These are phyloP conservation scores for Menura novaehollandiae DNA, from an alignment of 2,113 vertebrate species.

Conservation along the genomic window DNA sequence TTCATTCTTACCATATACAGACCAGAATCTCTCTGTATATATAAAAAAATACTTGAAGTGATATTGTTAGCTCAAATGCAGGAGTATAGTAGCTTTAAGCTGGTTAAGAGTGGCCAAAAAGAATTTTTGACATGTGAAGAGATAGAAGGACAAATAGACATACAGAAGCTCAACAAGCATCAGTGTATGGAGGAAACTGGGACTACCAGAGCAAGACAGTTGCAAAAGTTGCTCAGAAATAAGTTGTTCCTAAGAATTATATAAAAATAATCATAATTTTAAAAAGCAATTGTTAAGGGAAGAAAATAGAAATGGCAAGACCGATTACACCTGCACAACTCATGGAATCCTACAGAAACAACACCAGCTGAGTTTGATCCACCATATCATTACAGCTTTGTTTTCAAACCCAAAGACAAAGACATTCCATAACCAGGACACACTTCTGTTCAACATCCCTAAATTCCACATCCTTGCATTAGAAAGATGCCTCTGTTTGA, in stretches of 20 bases:
- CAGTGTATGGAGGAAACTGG: background rate
- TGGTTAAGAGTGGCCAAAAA: background rate
- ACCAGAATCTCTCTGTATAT: background rate
- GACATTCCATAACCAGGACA: background rate
- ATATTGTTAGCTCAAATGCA: background rate
- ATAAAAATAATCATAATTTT: background rate
- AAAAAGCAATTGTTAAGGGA: background rate
- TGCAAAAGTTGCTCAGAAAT: background rate
- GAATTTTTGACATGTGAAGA: background rate
- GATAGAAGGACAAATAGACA: background rate
- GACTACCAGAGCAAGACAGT: background rate
- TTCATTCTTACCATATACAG: background rate
- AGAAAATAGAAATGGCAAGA: background rate
- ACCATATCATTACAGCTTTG: background rate
- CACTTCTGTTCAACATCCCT: background rate
- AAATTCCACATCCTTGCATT: background rate
- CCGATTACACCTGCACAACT: rapidly evolving
- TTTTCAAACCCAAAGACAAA: background rate
- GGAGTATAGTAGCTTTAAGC: background rate
- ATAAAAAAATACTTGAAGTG: background rate
- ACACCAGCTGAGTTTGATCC: background rate
- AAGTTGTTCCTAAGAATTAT: background rate
- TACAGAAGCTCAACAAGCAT: background rate
- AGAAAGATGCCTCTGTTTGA: background rate
- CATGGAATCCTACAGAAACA: background rate